A percentile compares a stretch with the other conserved stretches of the same genome.
phyloP scores from a whole-genome alignment of 2,113 vertebrate genomes.

The Setophaga petechia region DNA sequence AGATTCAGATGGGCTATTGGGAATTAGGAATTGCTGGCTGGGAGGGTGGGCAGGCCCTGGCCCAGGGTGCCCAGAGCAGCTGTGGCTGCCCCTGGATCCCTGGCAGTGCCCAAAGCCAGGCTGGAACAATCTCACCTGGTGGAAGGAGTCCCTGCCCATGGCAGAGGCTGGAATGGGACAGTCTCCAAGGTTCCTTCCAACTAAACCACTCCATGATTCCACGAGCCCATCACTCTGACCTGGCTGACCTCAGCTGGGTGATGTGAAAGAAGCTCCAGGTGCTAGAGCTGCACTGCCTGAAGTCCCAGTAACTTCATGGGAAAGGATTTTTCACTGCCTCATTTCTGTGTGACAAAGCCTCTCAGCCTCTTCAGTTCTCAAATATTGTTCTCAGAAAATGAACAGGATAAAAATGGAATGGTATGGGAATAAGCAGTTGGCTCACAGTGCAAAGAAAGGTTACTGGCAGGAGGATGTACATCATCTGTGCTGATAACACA shows the following conservation, averaged over 20 bases:
- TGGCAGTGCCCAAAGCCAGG: background rate
- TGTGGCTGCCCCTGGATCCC: background rate
- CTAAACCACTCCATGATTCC: background rate
- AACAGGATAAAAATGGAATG: background rate
- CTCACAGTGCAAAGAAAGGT: background rate
- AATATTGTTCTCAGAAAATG: no score
- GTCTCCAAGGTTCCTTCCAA: background rate
- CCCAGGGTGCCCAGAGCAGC: background rate
- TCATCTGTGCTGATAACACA: background rate
- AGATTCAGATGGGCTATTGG: background rate
- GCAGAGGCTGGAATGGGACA: background rate
- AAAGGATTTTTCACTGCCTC: background rate
- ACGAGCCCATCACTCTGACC: accelerated
- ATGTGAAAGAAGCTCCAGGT: background rate
- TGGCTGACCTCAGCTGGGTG: background rate
- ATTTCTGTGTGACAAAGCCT: background rate
- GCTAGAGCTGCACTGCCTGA: background rate
- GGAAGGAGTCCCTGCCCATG: background rate
- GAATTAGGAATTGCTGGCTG: background rate
- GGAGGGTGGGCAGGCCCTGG: background rate
- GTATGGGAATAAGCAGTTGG: background rate
- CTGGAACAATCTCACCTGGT: accelerated
- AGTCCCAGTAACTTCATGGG: background rate
- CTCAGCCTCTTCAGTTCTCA: background rate
- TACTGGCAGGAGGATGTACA: background rate